These are phyloP conservation scores for Halictus quadricinctus DNA, from an alignment of 2,888 invertebrate genomes.

Conservation along the genomic window DNA sequence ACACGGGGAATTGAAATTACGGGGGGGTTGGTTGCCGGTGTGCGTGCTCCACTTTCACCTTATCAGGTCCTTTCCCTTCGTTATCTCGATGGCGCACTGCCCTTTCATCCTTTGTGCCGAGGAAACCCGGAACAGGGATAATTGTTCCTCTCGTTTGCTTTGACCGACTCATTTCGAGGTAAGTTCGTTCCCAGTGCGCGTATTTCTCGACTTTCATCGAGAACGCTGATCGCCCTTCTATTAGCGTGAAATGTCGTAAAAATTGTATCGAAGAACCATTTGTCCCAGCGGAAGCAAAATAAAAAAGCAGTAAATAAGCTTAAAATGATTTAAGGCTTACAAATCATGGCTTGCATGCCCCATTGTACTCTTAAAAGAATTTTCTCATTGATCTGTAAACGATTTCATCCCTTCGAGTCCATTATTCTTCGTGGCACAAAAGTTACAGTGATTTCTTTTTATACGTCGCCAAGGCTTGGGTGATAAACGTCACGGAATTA, in stretches of 20 bases:
- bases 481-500: too few relatives aligned
- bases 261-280: not conserved
- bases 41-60: conserved; percentile 38
- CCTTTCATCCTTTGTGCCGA: conserved; percentile 59
- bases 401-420: not conserved
- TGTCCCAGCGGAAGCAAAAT: too few relatives aligned
- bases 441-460: too few relatives aligned
- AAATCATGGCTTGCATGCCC: too few relatives aligned
- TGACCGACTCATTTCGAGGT: conserved; percentile 24
- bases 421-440: not conserved
- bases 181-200: conserved; percentile 30
- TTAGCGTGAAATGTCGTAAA: conserved; percentile 26
- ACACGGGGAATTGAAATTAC: conserved; percentile 59
- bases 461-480: too few relatives aligned
- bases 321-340: not conserved
- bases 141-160: conserved; percentile 33
- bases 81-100: conserved; percentile 58
- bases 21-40: conserved; percentile 7
- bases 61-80: conserved; percentile 58
- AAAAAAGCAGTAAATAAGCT: not conserved
- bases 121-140: conserved; percentile 28
- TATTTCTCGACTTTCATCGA: not conserved
- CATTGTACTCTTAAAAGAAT: too few relatives aligned
- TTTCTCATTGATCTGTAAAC: not conserved
- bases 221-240: conserved; percentile 12